Evolutionary conservation across 2,888 invertebrate species (phyloP).

Genomic region (Ecliptopera silaceata): DNA sequence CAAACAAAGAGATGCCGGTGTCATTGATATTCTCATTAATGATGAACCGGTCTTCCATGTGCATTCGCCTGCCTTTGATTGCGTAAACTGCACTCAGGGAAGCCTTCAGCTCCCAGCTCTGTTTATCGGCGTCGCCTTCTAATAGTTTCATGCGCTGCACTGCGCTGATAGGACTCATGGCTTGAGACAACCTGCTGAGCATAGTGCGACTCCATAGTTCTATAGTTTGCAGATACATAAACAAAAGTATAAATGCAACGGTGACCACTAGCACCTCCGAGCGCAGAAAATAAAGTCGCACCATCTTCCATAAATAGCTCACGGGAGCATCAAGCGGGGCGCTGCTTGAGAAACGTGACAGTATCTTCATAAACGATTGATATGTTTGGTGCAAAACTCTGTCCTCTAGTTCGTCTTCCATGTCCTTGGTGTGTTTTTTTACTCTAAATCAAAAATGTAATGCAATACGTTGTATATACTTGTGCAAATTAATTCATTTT

Average conservation of each 20-base stretch:
- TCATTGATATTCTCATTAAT: conserved; percentile 93
- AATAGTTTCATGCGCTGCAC: conserved; percentile 84
- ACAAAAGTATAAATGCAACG: conserved; percentile 86
- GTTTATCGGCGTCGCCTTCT: conserved; percentile 81
- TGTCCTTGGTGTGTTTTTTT: conserved; percentile 62
- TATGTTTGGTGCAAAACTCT: conserved; percentile 94
- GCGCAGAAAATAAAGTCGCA: conserved; percentile 89
- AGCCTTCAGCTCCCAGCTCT: conserved; percentile 90
- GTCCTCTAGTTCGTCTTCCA: conserved; percentile 97
- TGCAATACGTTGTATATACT: not conserved
- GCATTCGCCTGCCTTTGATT: conserved; percentile 93
- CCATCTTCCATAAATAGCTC: conserved; percentile 90
- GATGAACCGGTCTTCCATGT: conserved; percentile 97
- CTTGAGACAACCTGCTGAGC: conserved; percentile 87
- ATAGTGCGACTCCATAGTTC: conserved; percentile 92
- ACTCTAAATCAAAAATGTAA: not conserved
- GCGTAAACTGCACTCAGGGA: conserved; percentile 93
- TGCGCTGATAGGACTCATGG: conserved; percentile 84
- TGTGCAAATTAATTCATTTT: conserved; percentile 7
- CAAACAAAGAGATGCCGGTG: conserved; percentile 93
- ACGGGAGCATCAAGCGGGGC: conserved; percentile 89
- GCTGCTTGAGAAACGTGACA: conserved; percentile 92
- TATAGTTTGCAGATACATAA: conserved; percentile 92
- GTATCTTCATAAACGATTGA: conserved; percentile 92
- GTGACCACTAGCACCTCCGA: conserved; percentile 91